Base-by-base conservation (phyloP, 2,888 invertebrate species). In the Chironomus riparius region DNA sequence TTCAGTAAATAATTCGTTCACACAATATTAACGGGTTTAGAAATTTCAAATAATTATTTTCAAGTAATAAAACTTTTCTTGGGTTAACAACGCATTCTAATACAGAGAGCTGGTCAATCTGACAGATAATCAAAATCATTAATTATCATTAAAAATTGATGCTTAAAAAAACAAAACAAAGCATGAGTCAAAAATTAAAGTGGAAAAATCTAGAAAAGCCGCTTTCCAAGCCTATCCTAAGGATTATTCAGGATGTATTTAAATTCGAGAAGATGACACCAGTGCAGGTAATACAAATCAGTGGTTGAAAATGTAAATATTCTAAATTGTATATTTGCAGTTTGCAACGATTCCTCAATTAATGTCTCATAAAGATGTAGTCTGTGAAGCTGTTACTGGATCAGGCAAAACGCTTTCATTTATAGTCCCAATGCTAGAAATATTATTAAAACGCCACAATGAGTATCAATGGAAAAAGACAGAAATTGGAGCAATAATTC, bases 361-460 rank as follows among this genome's bases (percentile, higher is more conserved):
- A 73, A 83, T 98, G 74, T 89, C 89, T 7, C 93, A 94, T 80
- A 98, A 97, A 84, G 99, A 99, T 87, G 97, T 99, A 13, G 97
- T 95, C 0, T 98, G 94, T 0, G 98, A 99, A 85, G 98, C 99
- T 3, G 95, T 98, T 0, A 99, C 99, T 0, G 99, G 99, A 3
- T 98, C 98, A 78, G 99, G 99, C 0, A 99, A 99, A 85, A 99
- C 98, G 0, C 84, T 99, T 56, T 97, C 98, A 0, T 99, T 98
- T 83, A 85, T 98, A 12, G 90, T 99, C 65, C 99, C 99, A 0
- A 83, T 97, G 80, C 80, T 99, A 71, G 95, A 98, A 85, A 90
- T 96, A 80, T 84, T 99, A 70, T 85, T 88, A 78, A 86, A 87
- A 76, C 85, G 90, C 79, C 87, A 86, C 79, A 85, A 86, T 50